A percentile compares a stretch with the other conserved stretches of the same genome.
Evolutionary conservation across 2,797 vertebrate genomes (phyloP).

Genomic region (Chelon labrosus): DNA sequence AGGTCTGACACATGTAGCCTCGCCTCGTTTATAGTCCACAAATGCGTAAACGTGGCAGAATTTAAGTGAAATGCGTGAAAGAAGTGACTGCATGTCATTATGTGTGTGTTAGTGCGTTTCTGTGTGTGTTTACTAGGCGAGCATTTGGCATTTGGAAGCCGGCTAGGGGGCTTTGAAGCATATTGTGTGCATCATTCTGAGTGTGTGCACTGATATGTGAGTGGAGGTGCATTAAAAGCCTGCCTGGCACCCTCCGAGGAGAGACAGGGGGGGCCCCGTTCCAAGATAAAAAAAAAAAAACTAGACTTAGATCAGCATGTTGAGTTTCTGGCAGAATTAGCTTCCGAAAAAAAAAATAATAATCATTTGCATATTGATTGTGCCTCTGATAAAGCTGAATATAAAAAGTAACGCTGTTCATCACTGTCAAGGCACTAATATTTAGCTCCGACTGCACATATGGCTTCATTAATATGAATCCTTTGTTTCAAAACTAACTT

Average conservation of each 20-base stretch:
- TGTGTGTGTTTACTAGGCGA: slow-evolving; percentile 67
- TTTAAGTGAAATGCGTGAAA: slow-evolving; percentile 37
- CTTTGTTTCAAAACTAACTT: slow-evolving; percentile 53
- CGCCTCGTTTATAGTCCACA: slow-evolving; percentile 25
- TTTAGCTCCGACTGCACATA: slow-evolving; percentile 41
- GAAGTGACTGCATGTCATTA: slow-evolving; percentile 53
- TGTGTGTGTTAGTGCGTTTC: slow-evolving; percentile 46
- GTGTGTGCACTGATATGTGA: slow-evolving; percentile 46
- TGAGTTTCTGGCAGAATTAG: slow-evolving; percentile 67
- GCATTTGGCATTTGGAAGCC: slow-evolving; percentile 66
- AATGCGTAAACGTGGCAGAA: slow-evolving; percentile 46
- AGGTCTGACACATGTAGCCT: slow-evolving; percentile 23
- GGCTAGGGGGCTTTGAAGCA: slow-evolving; percentile 55
- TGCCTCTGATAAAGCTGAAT: slow-evolving; percentile 56
- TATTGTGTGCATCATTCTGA: slow-evolving; percentile 30
- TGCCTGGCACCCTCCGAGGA: slow-evolving; percentile 64
- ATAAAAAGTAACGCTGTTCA: slow-evolving; percentile 45
- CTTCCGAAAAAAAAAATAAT: slow-evolving; percentile 37
- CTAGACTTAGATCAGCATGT: slow-evolving; percentile 74
- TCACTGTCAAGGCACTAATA: slow-evolving; percentile 42
- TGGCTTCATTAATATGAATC: slow-evolving; percentile 49
- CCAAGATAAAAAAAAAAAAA: slow-evolving; percentile 54
- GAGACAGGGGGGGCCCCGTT: slow-evolving; percentile 49
- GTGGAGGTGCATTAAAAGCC: slow-evolving; percentile 69
- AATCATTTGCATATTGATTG: slow-evolving; percentile 66